Evolutionary conservation across 2,888 invertebrate genomes (phyloP), one percentile per base, ranked within the genome.

Genomic region (Stramonita haemastoma): DNA sequence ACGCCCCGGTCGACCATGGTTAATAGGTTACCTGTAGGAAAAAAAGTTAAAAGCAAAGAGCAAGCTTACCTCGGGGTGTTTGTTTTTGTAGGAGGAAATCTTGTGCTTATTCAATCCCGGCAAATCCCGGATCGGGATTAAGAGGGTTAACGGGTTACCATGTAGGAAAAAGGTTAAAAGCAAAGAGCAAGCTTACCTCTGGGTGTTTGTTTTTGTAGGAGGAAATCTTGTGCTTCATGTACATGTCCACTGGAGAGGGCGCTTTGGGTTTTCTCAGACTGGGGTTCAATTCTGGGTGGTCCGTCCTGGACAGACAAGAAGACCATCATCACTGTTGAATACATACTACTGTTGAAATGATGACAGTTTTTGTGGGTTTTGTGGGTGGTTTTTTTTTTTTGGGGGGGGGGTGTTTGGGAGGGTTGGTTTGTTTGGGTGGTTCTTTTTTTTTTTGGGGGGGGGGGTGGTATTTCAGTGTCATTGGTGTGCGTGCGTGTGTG

Each of bases 211-310:
- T 66, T 26, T 34, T 32, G 32, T 32, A 60, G 19, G 60, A 15
- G 0, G 32, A 8, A 19, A n/a, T 29, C 60, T 86, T 86, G 66
- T 32, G 22, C 29, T 34, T 86, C 17, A 66, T 57, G 60, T 56
- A 86, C 15, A 66, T 6, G 32, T 15, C 11, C 22, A 86, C 60
- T 1, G 86, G 86, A 11, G 57, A 66, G 19, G 86, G 86, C 6
- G 57, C 66, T 19, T n/a, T 17, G 17, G 84, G 84, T 19, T 57
- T 85, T 22, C 66, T 19, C 34, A 34, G 56, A 1, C 34, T 29
- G 0, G 22, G 32, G 86, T 86, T 86, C 19, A 86, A 34, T 29
- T 86, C 86, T n/a, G 86, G 86, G 66, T 86, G 86, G 15, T 86
- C 32, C n/a, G 46, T 46, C 66, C 86, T 86, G 34, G 26, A 15